Conservation (phyloP, 1,140 invertebrate genomes). For the Andrena cerasifolii region DNA sequence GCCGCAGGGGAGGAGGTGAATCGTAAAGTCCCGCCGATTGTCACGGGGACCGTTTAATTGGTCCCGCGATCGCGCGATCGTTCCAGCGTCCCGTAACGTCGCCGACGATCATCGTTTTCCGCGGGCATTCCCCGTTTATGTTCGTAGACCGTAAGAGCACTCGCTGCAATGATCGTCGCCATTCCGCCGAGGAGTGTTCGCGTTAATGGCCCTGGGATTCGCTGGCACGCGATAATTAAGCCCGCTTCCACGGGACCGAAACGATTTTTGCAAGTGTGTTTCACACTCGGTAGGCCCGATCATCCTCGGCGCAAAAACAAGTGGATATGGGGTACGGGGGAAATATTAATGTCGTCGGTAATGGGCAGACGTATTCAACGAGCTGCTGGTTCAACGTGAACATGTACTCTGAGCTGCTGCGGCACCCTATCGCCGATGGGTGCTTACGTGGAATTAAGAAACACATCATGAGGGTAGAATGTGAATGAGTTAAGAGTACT, state of each 20-base stretch:
- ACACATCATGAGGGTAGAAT: too few species aligned
- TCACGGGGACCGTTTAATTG: slow-evolving; percentile 45
- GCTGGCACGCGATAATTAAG: slow-evolving; percentile 32
- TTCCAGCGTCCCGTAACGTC: slow-evolving; percentile 12
- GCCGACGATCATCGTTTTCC: slow-evolving; percentile 28
- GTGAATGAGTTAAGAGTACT: too few species aligned
- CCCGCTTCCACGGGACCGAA: neutral
- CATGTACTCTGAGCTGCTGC: too few species aligned
- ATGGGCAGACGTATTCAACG: neutral
- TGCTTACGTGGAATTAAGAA: too few species aligned
- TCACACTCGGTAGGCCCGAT: neutral
- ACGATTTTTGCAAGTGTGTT: neutral
- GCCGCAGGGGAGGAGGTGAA: neutral
- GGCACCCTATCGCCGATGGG: too few species aligned
- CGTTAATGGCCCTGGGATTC: slow-evolving; percentile 26
- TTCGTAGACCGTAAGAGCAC: slow-evolving; percentile 16
- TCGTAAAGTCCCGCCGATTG: slow-evolving; percentile 7
- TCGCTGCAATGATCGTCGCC: slow-evolving; percentile 24
- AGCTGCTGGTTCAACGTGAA: too few species aligned
- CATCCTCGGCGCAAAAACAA: neutral
- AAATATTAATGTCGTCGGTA: neutral
- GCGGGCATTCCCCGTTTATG: slow-evolving; percentile 21
- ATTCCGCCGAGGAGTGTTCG: slow-evolving; percentile 28
- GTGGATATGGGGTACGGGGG: neutral
- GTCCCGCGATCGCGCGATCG: slow-evolving; percentile 3